phyloP scores from a whole-genome alignment of 2,888 invertebrate genomes.

The Spodoptera exigua region DNA sequence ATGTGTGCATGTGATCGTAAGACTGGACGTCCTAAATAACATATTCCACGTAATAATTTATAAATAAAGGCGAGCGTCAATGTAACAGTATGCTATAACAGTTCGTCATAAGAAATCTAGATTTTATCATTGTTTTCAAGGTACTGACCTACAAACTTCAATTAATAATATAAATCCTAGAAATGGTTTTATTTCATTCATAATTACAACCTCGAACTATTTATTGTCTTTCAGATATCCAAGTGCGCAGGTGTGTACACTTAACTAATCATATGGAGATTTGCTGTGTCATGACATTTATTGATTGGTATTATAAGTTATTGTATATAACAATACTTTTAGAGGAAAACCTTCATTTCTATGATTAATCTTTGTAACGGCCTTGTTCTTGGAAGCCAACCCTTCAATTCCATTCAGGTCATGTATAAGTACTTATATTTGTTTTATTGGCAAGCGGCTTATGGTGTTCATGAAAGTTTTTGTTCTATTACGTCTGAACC shows the following conservation, averaged over 20 bases:
- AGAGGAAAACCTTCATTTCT: conserved; percentile 17
- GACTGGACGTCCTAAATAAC: too few species aligned
- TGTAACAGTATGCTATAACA: neutral
- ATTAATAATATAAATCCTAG: conserved; percentile 22
- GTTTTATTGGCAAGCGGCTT: too few species aligned
- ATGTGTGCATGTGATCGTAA: too few species aligned
- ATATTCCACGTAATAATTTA: neutral
- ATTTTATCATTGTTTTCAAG: conserved; percentile 26
- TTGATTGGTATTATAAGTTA: conserved; percentile 2
- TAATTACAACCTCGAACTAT: conserved; percentile 1
- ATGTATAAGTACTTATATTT: too few species aligned
- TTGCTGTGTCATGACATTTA: conserved; percentile 23
- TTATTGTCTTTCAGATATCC: conserved; percentile 7
- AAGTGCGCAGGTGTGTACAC: conserved; percentile 14
- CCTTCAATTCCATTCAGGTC: too few species aligned
- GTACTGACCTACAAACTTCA: conserved; percentile 37
- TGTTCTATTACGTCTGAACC: too few species aligned
- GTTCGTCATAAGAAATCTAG: conserved; percentile 12
- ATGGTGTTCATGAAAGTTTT: too few species aligned
- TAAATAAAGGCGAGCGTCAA: neutral
- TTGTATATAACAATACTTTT: conserved; percentile 9
- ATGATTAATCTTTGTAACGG: neutral
- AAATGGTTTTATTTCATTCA: conserved; percentile 15
- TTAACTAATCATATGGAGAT: conserved; percentile 20
- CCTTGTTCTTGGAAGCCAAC: conserved; percentile 1